A percentile compares a stretch with the other conserved stretches of the same genome.
Evolutionary conservation across 2,888 invertebrate species (phyloP).

Genomic region (Cremastinae sp.): DNA sequence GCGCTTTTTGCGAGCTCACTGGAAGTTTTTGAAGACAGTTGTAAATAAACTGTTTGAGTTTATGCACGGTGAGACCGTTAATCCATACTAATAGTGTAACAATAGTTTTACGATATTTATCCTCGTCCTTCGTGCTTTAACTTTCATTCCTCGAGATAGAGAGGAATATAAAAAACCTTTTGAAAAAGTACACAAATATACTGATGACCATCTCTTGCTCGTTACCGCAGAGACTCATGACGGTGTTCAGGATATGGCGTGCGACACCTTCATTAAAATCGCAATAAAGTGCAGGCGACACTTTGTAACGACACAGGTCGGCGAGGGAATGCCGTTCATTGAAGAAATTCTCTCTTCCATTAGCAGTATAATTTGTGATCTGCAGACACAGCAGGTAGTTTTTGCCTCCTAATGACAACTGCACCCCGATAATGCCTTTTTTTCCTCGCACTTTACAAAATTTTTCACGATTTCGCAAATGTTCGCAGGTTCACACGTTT

Average conservation of each 20-base stretch:
- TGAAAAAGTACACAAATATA: conserved; percentile 24
- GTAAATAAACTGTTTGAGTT: conserved; percentile 99
- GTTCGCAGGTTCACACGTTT: conserved; percentile 91
- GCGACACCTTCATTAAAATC: conserved; percentile 99
- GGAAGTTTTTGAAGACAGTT: conserved; percentile 99
- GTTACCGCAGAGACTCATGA: conserved; percentile 94
- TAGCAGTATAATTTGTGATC: conserved; percentile 98
- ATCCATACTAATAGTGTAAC: conserved; percentile 45
- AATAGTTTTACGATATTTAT: conserved; percentile 16
- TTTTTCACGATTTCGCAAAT: conserved; percentile 21
- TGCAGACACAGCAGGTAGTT: conserved; percentile 97
- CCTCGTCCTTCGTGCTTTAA: conserved; percentile 1
- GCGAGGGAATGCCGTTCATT: conserved; percentile 98
- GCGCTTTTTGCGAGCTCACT: conserved; percentile 98
- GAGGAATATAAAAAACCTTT: background rate
- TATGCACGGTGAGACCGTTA: conserved; percentile 89
- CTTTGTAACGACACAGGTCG: conserved; percentile 97
- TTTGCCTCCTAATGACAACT: conserved; percentile 2
- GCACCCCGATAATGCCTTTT: background rate
- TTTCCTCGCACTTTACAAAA: background rate
- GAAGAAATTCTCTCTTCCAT: conserved; percentile 98
- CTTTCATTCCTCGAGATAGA: conserved; percentile 3
- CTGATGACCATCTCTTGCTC: conserved; percentile 11
- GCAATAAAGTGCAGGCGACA: conserved; percentile 98
- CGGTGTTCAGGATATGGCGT: conserved; percentile 99